Percentiles rank a stretch among this genome's conserved stretches.
phyloP scores from a whole-genome alignment of 2,113 vertebrate species.

The Serilophus lunatus region DNA sequence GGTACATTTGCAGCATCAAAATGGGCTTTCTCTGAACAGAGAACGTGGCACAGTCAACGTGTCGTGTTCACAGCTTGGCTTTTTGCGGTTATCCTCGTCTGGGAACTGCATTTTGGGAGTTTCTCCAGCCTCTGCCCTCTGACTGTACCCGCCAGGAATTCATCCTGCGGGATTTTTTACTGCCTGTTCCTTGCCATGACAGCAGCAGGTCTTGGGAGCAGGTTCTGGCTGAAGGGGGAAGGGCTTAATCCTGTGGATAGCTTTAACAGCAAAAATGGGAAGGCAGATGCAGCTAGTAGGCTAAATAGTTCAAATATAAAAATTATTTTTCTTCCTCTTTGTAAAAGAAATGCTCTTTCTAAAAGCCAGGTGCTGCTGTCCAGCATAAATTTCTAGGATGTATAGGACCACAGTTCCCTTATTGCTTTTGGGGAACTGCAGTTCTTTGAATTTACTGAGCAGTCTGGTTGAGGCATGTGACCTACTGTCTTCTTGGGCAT shows the following conservation, averaged over 20 bases:
- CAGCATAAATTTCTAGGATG: accelerated
- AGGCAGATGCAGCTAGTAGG: not conserved
- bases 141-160: not conserved
- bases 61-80: accelerated
- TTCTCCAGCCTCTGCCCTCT: not conserved
- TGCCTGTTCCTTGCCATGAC: not conserved
- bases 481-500: accelerated
- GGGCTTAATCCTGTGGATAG: not conserved
- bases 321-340: not conserved
- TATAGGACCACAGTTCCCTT: not conserved
- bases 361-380: not conserved
- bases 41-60: not conserved
- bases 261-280: not conserved
- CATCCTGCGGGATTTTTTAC: not conserved
- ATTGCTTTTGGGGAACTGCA: not conserved
- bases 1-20: not conserved
- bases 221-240: not conserved
- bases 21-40: not conserved
- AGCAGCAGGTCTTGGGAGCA: not conserved
- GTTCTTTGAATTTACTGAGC: not conserved
- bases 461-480: not conserved
- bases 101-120: not conserved
- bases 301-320: not conserved
- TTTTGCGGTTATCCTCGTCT: not conserved
- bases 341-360: not conserved